A percentile compares a stretch with the other conserved stretches of the same genome.
phyloP scores from a whole-genome alignment of 2,888 invertebrate species.

The Hesperia comma region DNA sequence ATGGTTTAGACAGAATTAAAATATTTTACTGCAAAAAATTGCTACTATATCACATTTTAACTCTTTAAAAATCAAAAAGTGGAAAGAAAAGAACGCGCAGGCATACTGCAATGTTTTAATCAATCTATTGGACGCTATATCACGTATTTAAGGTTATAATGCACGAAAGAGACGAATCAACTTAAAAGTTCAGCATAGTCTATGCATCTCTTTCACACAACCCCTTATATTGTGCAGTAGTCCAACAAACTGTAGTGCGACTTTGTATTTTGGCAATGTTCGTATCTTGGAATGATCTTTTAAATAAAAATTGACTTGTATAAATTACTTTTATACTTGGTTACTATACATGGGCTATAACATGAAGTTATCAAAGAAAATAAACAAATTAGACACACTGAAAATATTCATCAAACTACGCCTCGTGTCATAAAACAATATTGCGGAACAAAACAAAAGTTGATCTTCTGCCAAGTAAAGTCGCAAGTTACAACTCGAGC shows the following conservation, averaged over 20 bases:
- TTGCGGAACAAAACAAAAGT: conserved; percentile 13
- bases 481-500: conserved; percentile 7
- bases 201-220: not conserved
- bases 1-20: not conserved
- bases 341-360: too few species aligned
- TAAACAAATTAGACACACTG: not conserved
- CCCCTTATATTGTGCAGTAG: not conserved
- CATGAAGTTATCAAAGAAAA: not conserved
- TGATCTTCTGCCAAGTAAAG: conserved; percentile 12
- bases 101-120: not conserved
- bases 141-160: not conserved
- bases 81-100: not conserved
- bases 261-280: not conserved
- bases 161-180: not conserved
- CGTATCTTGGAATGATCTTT: not conserved
- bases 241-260: not conserved
- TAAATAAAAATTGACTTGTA: too few species aligned
- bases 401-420: not conserved
- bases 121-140: not conserved
- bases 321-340: too few species aligned
- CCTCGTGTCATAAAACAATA: conserved; percentile 15
- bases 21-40: not conserved
- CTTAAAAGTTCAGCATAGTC: not conserved
- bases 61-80: not conserved
- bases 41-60: not conserved